Percentiles rank a stretch among this genome's conserved stretches.
Conservation (phyloP, 2,113 vertebrate species). For the Hemiscyllium ocellatum region DNA sequence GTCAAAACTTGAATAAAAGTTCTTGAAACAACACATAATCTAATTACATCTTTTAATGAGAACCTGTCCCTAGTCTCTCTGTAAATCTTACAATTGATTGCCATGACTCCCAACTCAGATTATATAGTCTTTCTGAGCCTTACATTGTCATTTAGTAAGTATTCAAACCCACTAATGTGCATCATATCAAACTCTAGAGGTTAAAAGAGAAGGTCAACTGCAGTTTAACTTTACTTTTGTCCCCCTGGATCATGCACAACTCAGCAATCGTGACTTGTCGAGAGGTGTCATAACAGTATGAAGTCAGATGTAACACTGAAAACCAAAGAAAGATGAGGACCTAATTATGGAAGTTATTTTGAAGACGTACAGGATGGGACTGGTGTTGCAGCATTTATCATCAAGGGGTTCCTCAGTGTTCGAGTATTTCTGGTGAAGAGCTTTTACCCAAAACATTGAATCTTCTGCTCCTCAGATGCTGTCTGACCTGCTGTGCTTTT, state of each 20-base stretch:
- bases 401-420: neutral
- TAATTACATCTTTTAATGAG: slow-evolving; percentile 21
- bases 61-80: neutral
- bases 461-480: too few species aligned
- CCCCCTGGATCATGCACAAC: neutral
- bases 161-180: neutral
- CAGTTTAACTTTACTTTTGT: neutral
- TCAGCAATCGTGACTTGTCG: neutral
- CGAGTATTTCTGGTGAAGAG: neutral
- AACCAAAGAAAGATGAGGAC: neutral
- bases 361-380: neutral
- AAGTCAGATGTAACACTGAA: neutral
- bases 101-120: neutral
- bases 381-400: neutral
- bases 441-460: too few species aligned
- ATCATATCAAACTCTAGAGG: neutral
- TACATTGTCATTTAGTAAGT: neutral
- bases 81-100: neutral
- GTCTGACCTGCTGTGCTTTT: too few species aligned
- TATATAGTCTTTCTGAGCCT: neutral
- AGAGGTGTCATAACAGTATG: neutral
- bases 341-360: neutral
- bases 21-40: neutral
- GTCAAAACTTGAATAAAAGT: neutral
- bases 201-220: neutral